Evolutionary conservation across 2,797 vertebrate genomes (phyloP).

Genomic region (Sebastes hubbsi): DNA sequence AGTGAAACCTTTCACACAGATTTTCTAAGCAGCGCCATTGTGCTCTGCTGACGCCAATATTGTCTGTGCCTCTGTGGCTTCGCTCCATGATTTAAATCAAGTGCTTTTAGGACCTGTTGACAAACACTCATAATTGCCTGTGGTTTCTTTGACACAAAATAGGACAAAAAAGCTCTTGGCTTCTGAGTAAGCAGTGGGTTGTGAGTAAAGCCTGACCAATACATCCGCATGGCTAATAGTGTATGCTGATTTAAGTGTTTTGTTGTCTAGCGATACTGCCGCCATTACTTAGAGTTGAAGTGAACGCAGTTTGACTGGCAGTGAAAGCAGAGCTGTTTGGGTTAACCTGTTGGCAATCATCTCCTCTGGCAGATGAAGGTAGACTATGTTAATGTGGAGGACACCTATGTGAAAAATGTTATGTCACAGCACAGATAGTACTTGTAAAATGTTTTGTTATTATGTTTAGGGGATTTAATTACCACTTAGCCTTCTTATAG

Average conservation of each 20-base stretch:
- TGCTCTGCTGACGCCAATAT: not conserved
- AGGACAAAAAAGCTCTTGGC: constrained; percentile 18
- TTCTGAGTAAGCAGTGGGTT: not conserved
- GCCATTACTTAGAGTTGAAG: not conserved
- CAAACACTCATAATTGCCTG: constrained; percentile 26
- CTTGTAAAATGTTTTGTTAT: not conserved
- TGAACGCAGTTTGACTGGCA: not conserved
- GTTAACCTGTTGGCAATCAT: not conserved
- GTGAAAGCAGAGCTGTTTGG: not conserved
- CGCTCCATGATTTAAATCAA: constrained; percentile 3
- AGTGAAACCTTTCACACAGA: constrained; percentile 16
- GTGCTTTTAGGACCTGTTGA: constrained; percentile 21
- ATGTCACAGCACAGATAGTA: not conserved
- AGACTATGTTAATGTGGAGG: not conserved
- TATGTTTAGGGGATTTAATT: not conserved
- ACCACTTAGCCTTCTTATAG: not conserved
- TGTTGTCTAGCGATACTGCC: not conserved
- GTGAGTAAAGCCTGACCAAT: not conserved
- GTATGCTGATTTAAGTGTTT: not conserved
- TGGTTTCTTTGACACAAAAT: constrained; percentile 39
- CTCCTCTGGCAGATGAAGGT: not conserved
- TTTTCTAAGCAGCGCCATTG: not conserved
- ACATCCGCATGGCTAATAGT: not conserved
- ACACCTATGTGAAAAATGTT: not conserved
- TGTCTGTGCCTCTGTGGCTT: constrained; percentile 12